Conservation (phyloP, 2,113 vertebrate species). For the Myiagra hebetior region DNA sequence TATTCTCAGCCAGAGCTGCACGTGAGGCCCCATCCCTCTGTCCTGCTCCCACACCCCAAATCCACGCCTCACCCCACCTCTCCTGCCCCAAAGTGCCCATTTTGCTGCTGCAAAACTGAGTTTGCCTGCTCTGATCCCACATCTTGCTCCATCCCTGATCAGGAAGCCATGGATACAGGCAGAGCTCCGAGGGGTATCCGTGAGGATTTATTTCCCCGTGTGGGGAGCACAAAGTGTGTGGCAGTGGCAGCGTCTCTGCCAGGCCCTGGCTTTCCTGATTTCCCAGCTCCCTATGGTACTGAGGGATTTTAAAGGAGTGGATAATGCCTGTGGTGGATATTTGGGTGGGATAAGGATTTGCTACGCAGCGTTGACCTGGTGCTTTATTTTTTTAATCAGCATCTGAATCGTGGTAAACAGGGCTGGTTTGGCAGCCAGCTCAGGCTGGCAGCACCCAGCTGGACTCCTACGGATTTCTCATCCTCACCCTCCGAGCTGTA, state of each 20-base stretch:
- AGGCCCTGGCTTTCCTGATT: neutral
- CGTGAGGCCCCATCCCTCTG: neutral
- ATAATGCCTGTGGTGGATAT: neutral
- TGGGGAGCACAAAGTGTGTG: neutral
- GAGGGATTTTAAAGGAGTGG: neutral
- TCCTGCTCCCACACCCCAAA: neutral
- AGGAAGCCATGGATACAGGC: rapidly evolving
- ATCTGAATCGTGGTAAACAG: neutral
- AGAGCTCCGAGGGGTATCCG: rapidly evolving
- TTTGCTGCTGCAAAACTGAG: neutral
- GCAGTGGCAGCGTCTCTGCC: neutral
- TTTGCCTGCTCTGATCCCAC: neutral
- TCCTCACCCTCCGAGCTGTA: neutral
- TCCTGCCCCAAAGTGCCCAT: neutral
- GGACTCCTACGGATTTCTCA: neutral
- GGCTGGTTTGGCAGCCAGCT: neutral
- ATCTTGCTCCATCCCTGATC: neutral
- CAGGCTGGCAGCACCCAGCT: neutral
- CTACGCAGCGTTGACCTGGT: neutral
- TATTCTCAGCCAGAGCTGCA: neutral
- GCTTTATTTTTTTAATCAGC: neutral
- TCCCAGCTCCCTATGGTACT: neutral
- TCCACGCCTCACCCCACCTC: neutral
- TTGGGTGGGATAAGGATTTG: neutral
- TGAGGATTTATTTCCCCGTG: rapidly evolving